Evolutionary conservation across 2,888 invertebrate genomes (phyloP).

Genomic region (Brachyptera risi): DNA sequence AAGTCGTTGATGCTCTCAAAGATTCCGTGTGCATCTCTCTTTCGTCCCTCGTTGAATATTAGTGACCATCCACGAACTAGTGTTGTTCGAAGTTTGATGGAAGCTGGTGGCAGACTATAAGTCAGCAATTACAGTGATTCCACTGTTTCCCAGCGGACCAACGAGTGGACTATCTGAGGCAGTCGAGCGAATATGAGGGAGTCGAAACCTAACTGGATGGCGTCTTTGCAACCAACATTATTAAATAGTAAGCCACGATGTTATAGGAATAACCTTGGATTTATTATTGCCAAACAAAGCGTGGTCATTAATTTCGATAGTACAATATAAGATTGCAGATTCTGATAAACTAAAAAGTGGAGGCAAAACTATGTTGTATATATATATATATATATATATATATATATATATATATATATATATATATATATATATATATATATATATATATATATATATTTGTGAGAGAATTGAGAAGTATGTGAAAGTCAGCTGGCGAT

Average conservation of each 20-base stretch:
- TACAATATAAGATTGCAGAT: not conserved
- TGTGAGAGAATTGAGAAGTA: too few species aligned
- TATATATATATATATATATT: too few species aligned
- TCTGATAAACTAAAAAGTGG: not conserved
- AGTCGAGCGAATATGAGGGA: not conserved
- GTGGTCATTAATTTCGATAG: not conserved
- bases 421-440: too few species aligned
- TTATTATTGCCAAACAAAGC: too few species aligned
- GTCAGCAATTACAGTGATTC: conserved; percentile 28
- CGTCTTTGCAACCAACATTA: too few species aligned
- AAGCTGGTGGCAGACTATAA: conserved; percentile 23
- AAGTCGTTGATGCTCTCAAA: conserved; percentile 11
- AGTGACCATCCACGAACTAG: not conserved
- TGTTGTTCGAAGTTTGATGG: conserved; percentile 22
- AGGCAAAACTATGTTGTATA: too few species aligned
- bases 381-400: too few species aligned
- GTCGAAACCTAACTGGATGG: not conserved
- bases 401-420: too few species aligned
- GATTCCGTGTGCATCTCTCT: not conserved
- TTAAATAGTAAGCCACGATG: too few species aligned
- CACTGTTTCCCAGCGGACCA: conserved; percentile 4
- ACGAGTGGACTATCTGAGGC: conserved; percentile 3
- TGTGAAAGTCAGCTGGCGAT: too few species aligned
- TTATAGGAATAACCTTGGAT: not conserved
- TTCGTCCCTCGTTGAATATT: conserved; percentile 14